A percentile compares a stretch with the other conserved stretches of the same genome.
Evolutionary conservation across 2,797 vertebrate species (phyloP).

Genomic region (Lateolabrax maculatus): DNA sequence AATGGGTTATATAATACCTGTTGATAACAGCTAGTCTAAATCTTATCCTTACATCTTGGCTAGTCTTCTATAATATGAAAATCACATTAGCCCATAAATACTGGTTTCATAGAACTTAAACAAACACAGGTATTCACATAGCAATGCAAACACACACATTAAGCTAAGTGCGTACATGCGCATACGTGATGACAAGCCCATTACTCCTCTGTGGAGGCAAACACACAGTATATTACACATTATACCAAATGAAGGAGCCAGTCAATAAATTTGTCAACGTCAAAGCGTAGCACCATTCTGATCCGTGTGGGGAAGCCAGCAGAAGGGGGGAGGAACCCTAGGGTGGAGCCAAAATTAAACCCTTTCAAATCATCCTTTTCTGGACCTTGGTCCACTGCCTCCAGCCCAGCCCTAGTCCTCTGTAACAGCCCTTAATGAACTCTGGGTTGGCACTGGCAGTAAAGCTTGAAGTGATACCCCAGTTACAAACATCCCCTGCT

Average conservation of each 20-base stretch:
- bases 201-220: conserved; percentile 47
- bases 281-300: conserved; percentile 41
- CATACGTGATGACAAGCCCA: conserved; percentile 37
- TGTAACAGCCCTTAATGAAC: conserved; percentile 73
- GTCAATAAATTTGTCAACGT: conserved; percentile 61
- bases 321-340: conserved; percentile 31
- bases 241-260: conserved; percentile 45
- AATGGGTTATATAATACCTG: conserved; percentile 24
- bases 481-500: conserved; percentile 62
- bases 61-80: background rate
- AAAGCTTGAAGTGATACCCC: conserved; percentile 67
- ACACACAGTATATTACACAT: conserved; percentile 54
- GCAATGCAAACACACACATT: conserved; percentile 30
- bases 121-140: conserved; percentile 20
- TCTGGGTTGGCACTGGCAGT: conserved; percentile 71
- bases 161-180: conserved; percentile 10
- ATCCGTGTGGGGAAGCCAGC: conserved; percentile 57
- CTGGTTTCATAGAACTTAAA: conserved; percentile 14
- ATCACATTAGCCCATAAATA: background rate
- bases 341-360: conserved; percentile 59
- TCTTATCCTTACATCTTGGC: conserved; percentile 13
- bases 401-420: conserved; percentile 48
- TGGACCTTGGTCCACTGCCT: conserved; percentile 54
- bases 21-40: conserved; percentile 29
- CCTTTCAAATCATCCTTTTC: conserved; percentile 68